Conservation (phyloP, 1,140 invertebrate genomes). For the Andricus grossulariae region DNA sequence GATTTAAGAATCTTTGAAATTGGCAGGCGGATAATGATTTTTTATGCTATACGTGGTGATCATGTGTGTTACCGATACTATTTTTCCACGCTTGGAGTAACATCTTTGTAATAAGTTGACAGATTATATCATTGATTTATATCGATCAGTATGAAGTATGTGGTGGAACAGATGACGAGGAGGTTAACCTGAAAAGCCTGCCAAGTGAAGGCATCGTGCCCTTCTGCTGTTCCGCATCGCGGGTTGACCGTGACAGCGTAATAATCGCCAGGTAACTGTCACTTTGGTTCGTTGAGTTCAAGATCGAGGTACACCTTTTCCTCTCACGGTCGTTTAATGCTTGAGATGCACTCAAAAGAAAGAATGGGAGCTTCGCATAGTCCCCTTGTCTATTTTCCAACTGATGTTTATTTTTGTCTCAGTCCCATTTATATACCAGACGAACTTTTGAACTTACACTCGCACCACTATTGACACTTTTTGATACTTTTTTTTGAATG, state of each 20-base stretch:
- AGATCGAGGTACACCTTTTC: conserved; percentile 29
- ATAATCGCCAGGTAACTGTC: conserved; percentile 29
- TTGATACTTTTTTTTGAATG: too few relatives aligned
- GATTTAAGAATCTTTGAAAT: neutral
- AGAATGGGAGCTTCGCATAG: neutral
- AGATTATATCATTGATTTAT: conserved; percentile 1
- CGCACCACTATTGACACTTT: too few relatives aligned
- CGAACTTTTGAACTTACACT: too few relatives aligned
- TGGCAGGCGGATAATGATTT: neutral
- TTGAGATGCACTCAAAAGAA: conserved; percentile 4
- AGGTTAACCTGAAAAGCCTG: conserved; percentile 7
- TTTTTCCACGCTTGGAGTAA: neutral
- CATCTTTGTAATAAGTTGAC: conserved; percentile 12
- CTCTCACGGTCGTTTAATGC: conserved; percentile 13
- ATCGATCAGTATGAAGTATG: neutral
- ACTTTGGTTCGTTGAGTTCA: conserved; percentile 30
- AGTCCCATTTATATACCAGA: too few relatives aligned
- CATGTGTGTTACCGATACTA: neutral
- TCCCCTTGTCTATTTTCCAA: neutral
- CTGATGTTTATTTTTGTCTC: too few relatives aligned
- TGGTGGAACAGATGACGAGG: neutral
- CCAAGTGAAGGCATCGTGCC: conserved; percentile 23
- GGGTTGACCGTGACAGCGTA: neutral
- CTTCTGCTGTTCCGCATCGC: conserved; percentile 19
- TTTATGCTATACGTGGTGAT: neutral